phyloP scores from a whole-genome alignment of 1,140 invertebrate genomes.

The Aphelenchoides fujianensis region DNA sequence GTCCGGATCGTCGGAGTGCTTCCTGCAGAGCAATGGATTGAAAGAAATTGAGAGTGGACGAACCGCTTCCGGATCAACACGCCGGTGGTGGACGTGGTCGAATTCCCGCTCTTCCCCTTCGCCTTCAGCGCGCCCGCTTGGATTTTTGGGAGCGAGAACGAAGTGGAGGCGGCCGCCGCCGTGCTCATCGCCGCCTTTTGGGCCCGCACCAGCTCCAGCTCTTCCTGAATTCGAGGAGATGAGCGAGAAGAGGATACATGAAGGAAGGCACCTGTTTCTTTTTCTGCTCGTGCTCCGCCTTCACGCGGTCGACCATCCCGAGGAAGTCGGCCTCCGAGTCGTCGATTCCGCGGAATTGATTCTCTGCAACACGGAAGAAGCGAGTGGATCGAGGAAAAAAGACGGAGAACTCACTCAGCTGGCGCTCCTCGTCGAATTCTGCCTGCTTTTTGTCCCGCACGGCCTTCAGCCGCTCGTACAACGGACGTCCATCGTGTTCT shows the following conservation, averaged over 20 bases:
- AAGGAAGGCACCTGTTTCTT: slow-evolving; percentile 34
- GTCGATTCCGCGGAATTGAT: slow-evolving; percentile 45
- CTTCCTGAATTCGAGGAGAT: no score
- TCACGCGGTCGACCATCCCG: slow-evolving; percentile 20
- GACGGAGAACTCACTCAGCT: slow-evolving; percentile 73
- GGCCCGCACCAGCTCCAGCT: slow-evolving; percentile 27
- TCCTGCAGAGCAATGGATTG: background rate
- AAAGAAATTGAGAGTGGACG: background rate
- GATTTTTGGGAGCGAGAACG: slow-evolving; percentile 18
- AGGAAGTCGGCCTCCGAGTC: slow-evolving; percentile 43
- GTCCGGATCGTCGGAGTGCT: slow-evolving; percentile 11
- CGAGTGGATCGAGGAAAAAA: slow-evolving; percentile 30
- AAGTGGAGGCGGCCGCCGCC: slow-evolving; percentile 3
- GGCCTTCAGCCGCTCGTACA: slow-evolving; percentile 84
- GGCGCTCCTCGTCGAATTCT: slow-evolving; percentile 89
- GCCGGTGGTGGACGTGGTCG: background rate
- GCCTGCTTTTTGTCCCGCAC: slow-evolving; percentile 83
- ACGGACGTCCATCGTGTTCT: slow-evolving; percentile 72
- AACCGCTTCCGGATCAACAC: slow-evolving; percentile 19
- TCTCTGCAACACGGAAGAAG: slow-evolving; percentile 35
- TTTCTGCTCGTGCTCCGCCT: slow-evolving; percentile 30
- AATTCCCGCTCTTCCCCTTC: slow-evolving; percentile 2
- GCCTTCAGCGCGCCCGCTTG: slow-evolving; percentile 4
- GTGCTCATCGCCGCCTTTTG: slow-evolving; percentile 22
- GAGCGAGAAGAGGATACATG: no score